These are phyloP conservation scores for Trichonephila clavipes DNA, from an alignment of 1,140 invertebrate species.

Conservation along the genomic window DNA sequence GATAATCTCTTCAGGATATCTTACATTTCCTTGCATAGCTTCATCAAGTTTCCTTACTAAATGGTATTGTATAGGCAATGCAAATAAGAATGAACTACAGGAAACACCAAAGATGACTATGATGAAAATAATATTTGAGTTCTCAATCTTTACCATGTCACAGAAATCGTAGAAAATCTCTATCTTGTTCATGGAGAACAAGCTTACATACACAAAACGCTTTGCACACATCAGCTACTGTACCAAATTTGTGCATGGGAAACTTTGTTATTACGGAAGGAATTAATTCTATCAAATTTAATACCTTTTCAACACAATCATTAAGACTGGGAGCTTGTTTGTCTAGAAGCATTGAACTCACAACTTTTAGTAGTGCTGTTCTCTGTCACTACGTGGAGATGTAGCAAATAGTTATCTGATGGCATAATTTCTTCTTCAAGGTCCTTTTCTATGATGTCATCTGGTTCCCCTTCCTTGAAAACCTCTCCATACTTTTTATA, in stretches of 20 bases:
- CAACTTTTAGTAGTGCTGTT: not conserved
- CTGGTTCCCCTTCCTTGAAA: not conserved
- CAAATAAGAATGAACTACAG: not conserved
- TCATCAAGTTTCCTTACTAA: conserved; percentile 1
- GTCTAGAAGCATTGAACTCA: not conserved
- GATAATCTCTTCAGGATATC: conserved; percentile 26
- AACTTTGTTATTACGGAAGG: no score
- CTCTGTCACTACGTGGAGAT: not conserved
- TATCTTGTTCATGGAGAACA: no score
- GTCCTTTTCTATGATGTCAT: not conserved
- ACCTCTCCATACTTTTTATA: not conserved
- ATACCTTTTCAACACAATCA: no score
- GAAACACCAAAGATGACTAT: conserved; percentile 17
- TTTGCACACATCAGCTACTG: no score
- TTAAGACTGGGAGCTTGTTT: no score
- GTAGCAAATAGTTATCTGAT: not conserved
- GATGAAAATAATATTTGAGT: not conserved
- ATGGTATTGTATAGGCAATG: not conserved
- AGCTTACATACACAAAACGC: no score
- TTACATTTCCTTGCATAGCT: not conserved
- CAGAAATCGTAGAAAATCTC: no score
- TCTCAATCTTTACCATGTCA: no score
- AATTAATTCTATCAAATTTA: no score
- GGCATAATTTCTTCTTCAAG: not conserved
- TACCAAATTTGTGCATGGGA: no score